Evolutionary conservation across 2,797 vertebrate species (phyloP).

Genomic region (Hemibagrus guttatus): DNA sequence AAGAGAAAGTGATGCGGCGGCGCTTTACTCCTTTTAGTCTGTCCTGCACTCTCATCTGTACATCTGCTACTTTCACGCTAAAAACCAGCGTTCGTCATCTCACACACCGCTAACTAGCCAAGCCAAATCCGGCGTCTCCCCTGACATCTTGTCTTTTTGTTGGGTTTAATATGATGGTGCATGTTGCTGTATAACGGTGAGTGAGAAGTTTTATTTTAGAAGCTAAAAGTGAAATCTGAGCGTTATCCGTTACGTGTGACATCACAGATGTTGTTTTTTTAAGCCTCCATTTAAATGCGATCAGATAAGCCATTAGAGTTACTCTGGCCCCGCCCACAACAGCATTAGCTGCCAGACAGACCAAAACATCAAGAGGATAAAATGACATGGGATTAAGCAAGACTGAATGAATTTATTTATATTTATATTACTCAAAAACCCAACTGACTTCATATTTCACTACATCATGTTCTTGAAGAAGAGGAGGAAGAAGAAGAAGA

Average conservation of each 20-base stretch:
- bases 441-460: neutral
- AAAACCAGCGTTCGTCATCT: neutral
- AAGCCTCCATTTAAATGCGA: neutral
- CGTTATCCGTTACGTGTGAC: neutral
- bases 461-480: neutral
- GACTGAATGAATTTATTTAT: neutral
- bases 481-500: neutral
- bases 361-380: neutral
- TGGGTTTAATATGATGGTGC: neutral
- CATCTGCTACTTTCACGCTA: neutral
- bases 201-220: neutral
- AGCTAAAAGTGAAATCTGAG: neutral
- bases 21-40: neutral
- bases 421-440: neutral
- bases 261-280: neutral
- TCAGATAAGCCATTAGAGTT: neutral
- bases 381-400: neutral
- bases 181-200: neutral
- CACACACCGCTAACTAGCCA: neutral
- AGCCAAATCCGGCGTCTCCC: neutral
- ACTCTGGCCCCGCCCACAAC: neutral
- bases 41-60: neutral
- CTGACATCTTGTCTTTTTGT: neutral
- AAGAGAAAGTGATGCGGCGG: neutral
- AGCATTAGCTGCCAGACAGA: neutral